These are phyloP conservation scores for Aleiodes leptofemur DNA, from an alignment of 2,888 invertebrate species.

Conservation along the genomic window DNA sequence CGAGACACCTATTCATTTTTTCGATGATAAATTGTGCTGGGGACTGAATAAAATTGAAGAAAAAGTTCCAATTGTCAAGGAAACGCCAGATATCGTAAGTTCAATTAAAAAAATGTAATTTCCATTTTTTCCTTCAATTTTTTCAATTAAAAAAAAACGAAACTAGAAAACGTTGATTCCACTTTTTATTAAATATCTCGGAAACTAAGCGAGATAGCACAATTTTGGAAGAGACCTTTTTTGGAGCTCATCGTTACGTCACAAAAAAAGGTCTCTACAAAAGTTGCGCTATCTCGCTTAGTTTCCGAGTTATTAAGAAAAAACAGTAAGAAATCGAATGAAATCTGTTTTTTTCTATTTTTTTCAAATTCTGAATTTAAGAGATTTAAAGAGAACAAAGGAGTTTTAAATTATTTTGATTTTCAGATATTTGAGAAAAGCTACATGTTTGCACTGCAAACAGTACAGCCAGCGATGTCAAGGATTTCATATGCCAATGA, in stretches of 20 bases:
- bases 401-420: neutral
- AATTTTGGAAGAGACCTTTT: neutral
- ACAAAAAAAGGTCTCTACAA: too few species aligned
- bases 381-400: neutral
- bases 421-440: constrained; percentile 68
- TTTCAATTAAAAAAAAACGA: too few species aligned
- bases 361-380: neutral
- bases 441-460: constrained; percentile 63
- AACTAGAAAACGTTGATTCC: too few species aligned
- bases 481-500: constrained; percentile 77
- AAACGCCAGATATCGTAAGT: constrained; percentile 77
- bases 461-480: constrained; percentile 63
- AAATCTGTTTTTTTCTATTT: too few species aligned
- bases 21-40: constrained; percentile 82
- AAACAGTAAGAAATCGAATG: too few species aligned
- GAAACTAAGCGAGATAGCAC: too few species aligned
- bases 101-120: constrained; percentile 36
- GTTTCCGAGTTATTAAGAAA: too few species aligned
- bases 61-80: constrained; percentile 82
- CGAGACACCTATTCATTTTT: constrained; percentile 78
- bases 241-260: neutral
- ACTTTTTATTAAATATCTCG: too few species aligned
- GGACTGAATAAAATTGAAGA: constrained; percentile 82
- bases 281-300: too few species aligned
- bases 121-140: neutral